Percentiles rank a stretch among this genome's conserved stretches.
Conservation (phyloP, 2,797 vertebrate species). For the Brachyalestes nurse region DNA sequence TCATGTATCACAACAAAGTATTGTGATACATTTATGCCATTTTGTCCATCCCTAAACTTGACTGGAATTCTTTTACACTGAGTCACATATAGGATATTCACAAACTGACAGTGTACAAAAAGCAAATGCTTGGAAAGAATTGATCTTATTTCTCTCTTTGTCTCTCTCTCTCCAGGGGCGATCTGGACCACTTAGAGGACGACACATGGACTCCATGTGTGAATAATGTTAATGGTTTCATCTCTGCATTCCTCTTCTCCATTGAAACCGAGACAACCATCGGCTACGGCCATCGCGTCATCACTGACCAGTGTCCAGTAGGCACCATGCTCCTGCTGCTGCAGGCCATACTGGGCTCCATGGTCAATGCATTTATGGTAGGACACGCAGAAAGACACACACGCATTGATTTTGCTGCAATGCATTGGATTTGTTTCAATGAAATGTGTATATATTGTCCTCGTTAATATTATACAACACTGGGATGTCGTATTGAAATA, state of each 20-base stretch:
- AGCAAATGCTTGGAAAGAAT: not conserved
- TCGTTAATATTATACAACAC: too few relatives aligned
- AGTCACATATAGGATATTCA: too few relatives aligned
- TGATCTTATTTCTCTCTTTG: not conserved
- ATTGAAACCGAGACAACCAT: conserved; percentile 98
- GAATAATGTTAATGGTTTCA: conserved; percentile 94
- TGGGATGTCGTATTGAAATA: too few relatives aligned
- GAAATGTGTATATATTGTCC: too few relatives aligned
- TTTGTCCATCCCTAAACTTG: too few relatives aligned
- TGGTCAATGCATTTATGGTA: conserved; percentile 99
- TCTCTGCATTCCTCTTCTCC: conserved; percentile 97
- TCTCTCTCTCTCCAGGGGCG: conserved; percentile 75
- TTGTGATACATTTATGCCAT: too few relatives aligned
- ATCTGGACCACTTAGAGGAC: conserved; percentile 94
- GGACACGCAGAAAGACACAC: conserved; percentile 42
- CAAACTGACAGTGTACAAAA: too few relatives aligned
- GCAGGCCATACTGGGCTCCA: conserved; percentile 95
- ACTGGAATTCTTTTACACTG: too few relatives aligned
- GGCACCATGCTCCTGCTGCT: conserved; percentile 93
- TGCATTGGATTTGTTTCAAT: too few relatives aligned
- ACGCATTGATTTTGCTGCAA: not conserved
- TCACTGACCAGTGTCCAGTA: conserved; percentile 95
- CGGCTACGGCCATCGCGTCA: conserved; percentile 94
- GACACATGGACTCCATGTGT: conserved; percentile 92
- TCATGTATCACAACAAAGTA: too few relatives aligned